Evolutionary conservation across 2,888 invertebrate species (phyloP).

Genomic region (Prosopocoilus inquinatus): DNA sequence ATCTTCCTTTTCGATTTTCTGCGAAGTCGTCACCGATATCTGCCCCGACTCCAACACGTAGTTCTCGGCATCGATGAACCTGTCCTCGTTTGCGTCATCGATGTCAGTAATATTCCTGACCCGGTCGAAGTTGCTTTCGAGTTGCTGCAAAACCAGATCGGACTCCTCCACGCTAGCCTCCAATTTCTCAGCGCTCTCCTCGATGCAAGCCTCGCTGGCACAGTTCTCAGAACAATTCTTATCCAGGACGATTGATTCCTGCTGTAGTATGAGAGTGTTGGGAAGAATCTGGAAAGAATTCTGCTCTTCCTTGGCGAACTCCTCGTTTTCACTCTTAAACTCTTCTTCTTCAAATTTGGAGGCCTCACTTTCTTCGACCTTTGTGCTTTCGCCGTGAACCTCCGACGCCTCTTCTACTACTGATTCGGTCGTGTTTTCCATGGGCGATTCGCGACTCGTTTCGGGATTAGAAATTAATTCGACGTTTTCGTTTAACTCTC

Average conservation of each 20-base stretch:
- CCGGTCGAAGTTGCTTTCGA: constrained; percentile 36
- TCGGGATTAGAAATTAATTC: constrained; percentile 2
- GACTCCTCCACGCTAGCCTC: constrained; percentile 50
- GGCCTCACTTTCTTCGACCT: neutral
- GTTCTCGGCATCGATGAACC: constrained; percentile 77
- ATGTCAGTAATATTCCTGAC: constrained; percentile 46
- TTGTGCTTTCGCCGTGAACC: neutral
- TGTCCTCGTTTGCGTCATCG: constrained; percentile 61
- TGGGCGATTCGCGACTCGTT: neutral
- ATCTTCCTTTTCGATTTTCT: constrained; percentile 37
- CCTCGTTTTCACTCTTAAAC: constrained; percentile 20
- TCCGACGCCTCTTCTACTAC: neutral
- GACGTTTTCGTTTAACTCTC: neutral
- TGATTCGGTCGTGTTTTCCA: neutral
- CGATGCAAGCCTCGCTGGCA: constrained; percentile 34
- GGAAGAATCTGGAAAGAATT: constrained; percentile 33
- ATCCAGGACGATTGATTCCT: constrained; percentile 47
- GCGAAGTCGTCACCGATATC: constrained; percentile 41
- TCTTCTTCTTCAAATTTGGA: neutral
- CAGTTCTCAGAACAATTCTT: constrained; percentile 49
- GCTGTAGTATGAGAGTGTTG: constrained; percentile 48
- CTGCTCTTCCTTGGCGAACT: constrained; percentile 25
- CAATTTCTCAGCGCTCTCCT: constrained; percentile 44
- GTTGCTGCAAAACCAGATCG: constrained; percentile 45
- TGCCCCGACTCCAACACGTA: constrained; percentile 69